Evolutionary conservation across 1,140 invertebrate genomes (phyloP).

Genomic region (Luehdorfia chinensis): DNA sequence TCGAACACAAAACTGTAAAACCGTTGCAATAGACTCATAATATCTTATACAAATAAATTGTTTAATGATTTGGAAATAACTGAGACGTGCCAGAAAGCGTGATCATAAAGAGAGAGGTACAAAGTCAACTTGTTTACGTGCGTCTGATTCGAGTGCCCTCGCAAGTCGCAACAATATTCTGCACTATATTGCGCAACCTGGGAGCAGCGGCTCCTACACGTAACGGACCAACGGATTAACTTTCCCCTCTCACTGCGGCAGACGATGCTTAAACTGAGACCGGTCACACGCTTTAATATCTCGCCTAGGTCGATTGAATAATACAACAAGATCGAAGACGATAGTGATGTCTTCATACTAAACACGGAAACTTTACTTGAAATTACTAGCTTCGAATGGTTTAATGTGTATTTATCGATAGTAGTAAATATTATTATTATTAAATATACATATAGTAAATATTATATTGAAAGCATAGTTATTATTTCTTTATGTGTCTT

Average conservation of each 20-base stretch:
- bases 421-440: too few relatives aligned
- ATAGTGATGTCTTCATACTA: background rate
- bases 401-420: too few relatives aligned
- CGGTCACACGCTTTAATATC: conserved; percentile 13
- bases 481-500: too few relatives aligned
- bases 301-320: conserved; percentile 10
- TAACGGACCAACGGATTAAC: conserved; percentile 27
- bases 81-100: too few relatives aligned
- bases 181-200: conserved; percentile 48
- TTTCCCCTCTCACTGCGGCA: conserved; percentile 51
- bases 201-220: conserved; percentile 27
- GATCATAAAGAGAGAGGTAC: conserved; percentile 13
- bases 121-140: conserved; percentile 4
- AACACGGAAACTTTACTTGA: too few relatives aligned
- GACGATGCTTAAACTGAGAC: conserved; percentile 4
- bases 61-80: too few relatives aligned
- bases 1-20: too few relatives aligned
- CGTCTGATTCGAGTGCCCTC: conserved; percentile 1
- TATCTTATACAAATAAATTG: too few relatives aligned
- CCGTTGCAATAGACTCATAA: too few relatives aligned
- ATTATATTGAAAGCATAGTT: too few relatives aligned
- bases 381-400: too few relatives aligned
- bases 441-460: too few relatives aligned
- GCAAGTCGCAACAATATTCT: conserved; percentile 27
- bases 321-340: background rate